Conservation (phyloP, 2,113 vertebrate genomes). For the Anguilla japonica region DNA sequence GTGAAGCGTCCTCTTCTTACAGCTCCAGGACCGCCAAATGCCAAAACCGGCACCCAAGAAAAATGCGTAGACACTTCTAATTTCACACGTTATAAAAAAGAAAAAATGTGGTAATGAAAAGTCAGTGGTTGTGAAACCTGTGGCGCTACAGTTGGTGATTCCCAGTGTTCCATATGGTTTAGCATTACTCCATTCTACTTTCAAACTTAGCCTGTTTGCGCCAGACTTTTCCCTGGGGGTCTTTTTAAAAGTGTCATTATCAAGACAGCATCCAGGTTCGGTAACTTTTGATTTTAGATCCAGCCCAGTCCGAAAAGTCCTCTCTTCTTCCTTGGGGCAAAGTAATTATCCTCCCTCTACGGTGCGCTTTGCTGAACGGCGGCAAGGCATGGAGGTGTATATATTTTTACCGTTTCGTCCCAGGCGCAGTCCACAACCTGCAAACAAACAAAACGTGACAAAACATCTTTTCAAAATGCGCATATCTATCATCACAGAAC, state of each 20-base stretch:
- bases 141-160: neutral
- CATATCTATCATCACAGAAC: neutral
- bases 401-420: constrained; percentile 94
- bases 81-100: constrained; percentile 6
- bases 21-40: neutral
- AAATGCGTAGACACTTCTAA: neutral
- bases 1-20: neutral
- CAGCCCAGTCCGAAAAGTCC: neutral
- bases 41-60: neutral
- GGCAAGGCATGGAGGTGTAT: constrained; percentile 78
- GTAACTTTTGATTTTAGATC: constrained; percentile 26
- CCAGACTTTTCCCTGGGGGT: neutral
- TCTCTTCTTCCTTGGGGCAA: constrained; percentile 15
- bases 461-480: neutral
- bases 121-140: neutral
- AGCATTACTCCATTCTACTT: neutral
- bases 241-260: constrained; percentile 36
- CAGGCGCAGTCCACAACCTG: constrained; percentile 96
- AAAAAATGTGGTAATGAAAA: neutral
- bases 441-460: constrained; percentile 39
- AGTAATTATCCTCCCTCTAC: constrained; percentile 17
- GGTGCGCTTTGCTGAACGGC: constrained; percentile 49
- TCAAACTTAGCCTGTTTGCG: neutral
- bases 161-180: neutral
- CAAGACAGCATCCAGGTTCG: constrained; percentile 28